phyloP scores from a whole-genome alignment of 2,113 vertebrate genomes.

The Fukomys damarensis region DNA sequence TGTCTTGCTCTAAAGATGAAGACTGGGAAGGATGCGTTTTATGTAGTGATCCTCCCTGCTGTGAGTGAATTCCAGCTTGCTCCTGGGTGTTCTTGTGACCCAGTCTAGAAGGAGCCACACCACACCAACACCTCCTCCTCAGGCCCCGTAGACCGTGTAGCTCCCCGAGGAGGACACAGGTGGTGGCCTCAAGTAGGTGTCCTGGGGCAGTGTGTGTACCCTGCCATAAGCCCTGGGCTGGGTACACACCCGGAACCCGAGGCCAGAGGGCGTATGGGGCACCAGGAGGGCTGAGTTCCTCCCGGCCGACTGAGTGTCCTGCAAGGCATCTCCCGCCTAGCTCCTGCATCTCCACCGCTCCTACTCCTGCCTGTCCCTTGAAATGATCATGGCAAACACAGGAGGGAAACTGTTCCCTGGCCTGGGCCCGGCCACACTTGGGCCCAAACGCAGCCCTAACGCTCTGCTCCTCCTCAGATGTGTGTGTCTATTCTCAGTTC shows the following conservation, averaged over 20 bases:
- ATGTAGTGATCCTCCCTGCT: neutral
- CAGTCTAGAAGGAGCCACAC: accelerated
- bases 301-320: neutral
- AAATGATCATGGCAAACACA: neutral
- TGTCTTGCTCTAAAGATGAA: neutral
- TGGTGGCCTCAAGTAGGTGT: neutral
- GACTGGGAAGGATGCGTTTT: neutral
- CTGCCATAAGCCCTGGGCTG: neutral
- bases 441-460: neutral
- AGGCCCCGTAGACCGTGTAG: neutral
- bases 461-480: neutral
- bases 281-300: neutral
- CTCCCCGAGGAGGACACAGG: neutral
- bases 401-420: neutral
- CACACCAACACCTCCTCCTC: neutral
- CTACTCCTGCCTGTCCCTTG: neutral
- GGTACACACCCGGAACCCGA: neutral
- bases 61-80: too few species aligned
- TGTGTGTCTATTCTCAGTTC: neutral
- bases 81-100: neutral
- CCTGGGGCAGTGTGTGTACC: neutral
- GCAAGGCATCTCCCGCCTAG: neutral
- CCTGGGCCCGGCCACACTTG: neutral
- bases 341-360: neutral
- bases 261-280: neutral